phyloP scores from a whole-genome alignment of 1,140 invertebrate species.

The Planococcus citri region DNA sequence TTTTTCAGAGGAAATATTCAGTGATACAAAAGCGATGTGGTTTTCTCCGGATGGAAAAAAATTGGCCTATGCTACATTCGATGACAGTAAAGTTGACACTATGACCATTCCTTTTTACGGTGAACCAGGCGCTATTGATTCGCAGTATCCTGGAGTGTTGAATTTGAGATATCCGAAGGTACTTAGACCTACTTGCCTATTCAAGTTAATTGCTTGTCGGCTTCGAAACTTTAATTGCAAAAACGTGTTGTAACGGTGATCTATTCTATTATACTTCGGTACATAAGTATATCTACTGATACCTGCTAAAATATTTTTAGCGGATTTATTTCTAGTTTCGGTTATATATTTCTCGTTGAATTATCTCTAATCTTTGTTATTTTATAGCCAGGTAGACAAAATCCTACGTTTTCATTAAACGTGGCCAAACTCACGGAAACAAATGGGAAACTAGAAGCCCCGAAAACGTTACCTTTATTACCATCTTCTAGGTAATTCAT shows the following conservation, averaged over 20 bases:
- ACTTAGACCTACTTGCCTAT: too few relatives aligned
- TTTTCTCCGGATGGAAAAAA: constrained; percentile 69
- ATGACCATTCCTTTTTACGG: constrained; percentile 52
- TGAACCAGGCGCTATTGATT: constrained; percentile 45
- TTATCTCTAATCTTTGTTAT: too few relatives aligned
- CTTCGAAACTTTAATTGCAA: too few relatives aligned
- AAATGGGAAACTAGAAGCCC: not conserved
- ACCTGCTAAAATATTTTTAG: too few relatives aligned
- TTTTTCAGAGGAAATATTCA: constrained; percentile 77
- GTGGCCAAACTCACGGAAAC: constrained; percentile 45
- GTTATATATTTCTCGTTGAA: too few relatives aligned
- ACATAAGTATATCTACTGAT: too few relatives aligned
- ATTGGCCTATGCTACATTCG: constrained; percentile 69
- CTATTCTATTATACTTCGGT: too few relatives aligned
- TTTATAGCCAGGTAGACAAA: constrained; percentile 55
- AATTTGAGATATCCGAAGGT: constrained; percentile 77
- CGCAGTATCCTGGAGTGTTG: constrained; percentile 52
- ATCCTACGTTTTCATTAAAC: constrained; percentile 56
- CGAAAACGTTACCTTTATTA: too few relatives aligned
- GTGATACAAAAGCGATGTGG: constrained; percentile 73
- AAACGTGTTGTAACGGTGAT: too few relatives aligned
- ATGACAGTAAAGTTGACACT: constrained; percentile 54
- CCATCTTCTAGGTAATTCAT: too few relatives aligned
- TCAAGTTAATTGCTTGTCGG: not conserved
- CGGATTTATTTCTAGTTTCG: too few relatives aligned